A percentile compares a stretch with the other conserved stretches of the same genome.
These are phyloP conservation scores for Nyctibius bracteatus DNA, from an alignment of 2,113 vertebrate genomes.

Conservation along the genomic window DNA sequence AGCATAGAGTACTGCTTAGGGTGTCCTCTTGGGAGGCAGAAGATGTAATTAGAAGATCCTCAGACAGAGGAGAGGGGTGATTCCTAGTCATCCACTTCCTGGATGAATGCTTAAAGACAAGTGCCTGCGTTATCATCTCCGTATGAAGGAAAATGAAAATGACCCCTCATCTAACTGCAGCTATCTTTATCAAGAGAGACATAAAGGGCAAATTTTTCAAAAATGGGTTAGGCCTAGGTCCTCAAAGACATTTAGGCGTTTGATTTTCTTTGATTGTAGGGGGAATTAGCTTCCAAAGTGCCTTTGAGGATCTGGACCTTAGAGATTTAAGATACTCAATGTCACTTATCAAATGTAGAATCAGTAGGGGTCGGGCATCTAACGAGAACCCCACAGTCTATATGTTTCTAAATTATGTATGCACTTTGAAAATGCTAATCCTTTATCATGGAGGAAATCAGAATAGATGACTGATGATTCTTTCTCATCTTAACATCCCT, in stretches of 20 bases:
- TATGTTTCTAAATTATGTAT: constrained; percentile 59
- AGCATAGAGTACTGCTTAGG: not conserved
- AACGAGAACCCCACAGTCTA: constrained; percentile 54
- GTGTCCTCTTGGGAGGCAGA: not conserved
- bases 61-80: constrained; percentile 14
- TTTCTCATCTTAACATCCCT: constrained; percentile 50
- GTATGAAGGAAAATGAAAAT: constrained; percentile 56
- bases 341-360: constrained; percentile 59
- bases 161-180: constrained; percentile 34
- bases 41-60: constrained; percentile 22
- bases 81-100: constrained; percentile 11
- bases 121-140: constrained; percentile 49
- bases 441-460: constrained; percentile 59
- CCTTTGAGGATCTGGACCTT: constrained; percentile 54
- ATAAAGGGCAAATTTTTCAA: constrained; percentile 55
- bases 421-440: constrained; percentile 49
- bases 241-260: constrained; percentile 55
- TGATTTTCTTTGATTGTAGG: constrained; percentile 68
- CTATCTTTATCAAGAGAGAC: constrained; percentile 46
- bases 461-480: constrained; percentile 46
- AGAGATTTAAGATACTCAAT: constrained; percentile 59
- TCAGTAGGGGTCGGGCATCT: constrained; percentile 43
- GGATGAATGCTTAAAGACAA: constrained; percentile 53
- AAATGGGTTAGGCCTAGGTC: constrained; percentile 32
- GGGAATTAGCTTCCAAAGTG: constrained; percentile 54